phyloP scores from a whole-genome alignment of 2,113 vertebrate species.

The Sigmodon hispidus region DNA sequence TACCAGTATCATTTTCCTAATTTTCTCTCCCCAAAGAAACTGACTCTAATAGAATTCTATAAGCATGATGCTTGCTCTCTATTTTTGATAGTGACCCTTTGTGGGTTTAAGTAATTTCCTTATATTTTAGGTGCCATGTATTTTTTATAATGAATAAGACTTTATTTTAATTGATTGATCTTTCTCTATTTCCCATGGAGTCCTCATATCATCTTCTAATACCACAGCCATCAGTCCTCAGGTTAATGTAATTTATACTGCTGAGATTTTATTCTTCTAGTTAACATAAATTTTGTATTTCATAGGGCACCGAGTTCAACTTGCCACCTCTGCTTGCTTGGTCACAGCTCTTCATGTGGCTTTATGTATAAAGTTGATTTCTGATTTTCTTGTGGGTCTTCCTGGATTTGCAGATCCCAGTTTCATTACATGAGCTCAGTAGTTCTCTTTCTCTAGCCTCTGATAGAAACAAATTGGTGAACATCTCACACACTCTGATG shows the following conservation, averaged over 20 bases:
- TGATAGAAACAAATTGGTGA: neutral
- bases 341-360: neutral
- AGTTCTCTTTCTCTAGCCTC: neutral
- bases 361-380: neutral
- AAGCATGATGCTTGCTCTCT: neutral
- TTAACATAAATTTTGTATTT: neutral
- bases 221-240: neutral
- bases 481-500: neutral
- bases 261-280: neutral
- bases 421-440: neutral
- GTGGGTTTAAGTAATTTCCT: neutral
- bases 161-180: constrained; percentile 11
- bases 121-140: neutral
- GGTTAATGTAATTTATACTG: neutral
- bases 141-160: constrained; percentile 14
- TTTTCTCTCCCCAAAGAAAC: constrained; percentile 56
- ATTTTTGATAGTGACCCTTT: constrained; percentile 6
- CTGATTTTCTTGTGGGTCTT: constrained; percentile 3
- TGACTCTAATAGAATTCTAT: neutral
- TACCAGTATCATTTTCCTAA: constrained; percentile 44
- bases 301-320: neutral
- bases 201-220: neutral
- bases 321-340: neutral
- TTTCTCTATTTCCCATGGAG: neutral
- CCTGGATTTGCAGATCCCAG: neutral